Base-by-base conservation (phyloP, 2,888 invertebrate species). In the Melanargia galathea region DNA sequence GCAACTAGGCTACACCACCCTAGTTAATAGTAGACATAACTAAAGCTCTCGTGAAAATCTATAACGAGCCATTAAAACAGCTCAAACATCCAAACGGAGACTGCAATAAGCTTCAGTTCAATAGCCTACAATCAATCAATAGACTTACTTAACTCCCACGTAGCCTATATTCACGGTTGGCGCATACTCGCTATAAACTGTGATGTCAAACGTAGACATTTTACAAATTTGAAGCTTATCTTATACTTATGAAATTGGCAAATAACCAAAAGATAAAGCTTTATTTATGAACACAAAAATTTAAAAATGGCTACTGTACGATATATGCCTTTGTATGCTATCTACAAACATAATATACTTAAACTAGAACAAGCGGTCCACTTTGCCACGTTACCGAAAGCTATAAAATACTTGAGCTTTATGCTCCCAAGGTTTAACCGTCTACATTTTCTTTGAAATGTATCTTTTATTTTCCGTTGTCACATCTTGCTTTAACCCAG, bases 221-320 rank as follows among this genome's bases (percentile, higher is more conserved):
- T 58, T 43, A 57, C 40, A 51, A 57, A 56, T 56, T 62, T 57
- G 10, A 43, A 22, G 35, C 33, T 52, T 58, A 52, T 51, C 13
- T 43, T 40, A 49, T 8, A n/a, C 45, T 26, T 56, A 51, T 24
- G 43, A 54, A 60, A 24, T 61, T 64, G 64, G 61, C 64, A n/a
- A 48, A 48, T 57, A 61, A 40, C 54, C 61, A 64, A 64, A 43
- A 57, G 24, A 48, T 45, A 48, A 58, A 18, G 18, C 16, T 38
- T 52, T 11, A 20, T 52, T 13, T 33, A 35, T 18, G 51, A 7
- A n/a, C 13, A 52, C 7, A 52, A 5, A 20, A 30, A 51, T 16
- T 30, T 11, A 8, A 18, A 30, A 48, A 49, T 16, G 6, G 8
- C 49, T n/a, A 10, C 51, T 51, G 16, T 49, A 24, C 30, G 30